Evolutionary conservation across 2,113 vertebrate species (phyloP), one percentile per base, ranked within the genome.

Genomic region (Hoplias malabaricus): DNA sequence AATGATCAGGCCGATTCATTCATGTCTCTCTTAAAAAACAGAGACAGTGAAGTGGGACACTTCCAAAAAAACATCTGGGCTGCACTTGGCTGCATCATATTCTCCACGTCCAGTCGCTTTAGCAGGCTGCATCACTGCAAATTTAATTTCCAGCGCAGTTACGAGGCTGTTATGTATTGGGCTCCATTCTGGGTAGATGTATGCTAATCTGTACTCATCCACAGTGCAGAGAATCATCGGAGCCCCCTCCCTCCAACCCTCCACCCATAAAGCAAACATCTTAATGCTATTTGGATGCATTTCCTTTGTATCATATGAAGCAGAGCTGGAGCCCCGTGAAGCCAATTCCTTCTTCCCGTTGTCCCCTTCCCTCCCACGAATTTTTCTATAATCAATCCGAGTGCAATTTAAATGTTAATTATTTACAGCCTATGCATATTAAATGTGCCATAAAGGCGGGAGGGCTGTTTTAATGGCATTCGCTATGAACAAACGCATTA

Each of bases 381-480:
- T 69, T 48, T 66, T 53, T 27, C 31, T 31, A 59, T 54, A 77
- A 74, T 75, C 70, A 68, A 40, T 74, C 53, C 13, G 3, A 71
- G 43, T 68, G 57, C 65, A 78, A 78, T 75, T 74, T 54, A 40
- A 72, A 54, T 27, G 4, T 78, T 43, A 75, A 75, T 73, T 78
- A 82, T 80, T 69, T 53, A 80, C 61, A 73, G 67, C 14, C 21
- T n/a, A 31, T 59, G 46, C 42, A 79, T 80, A 72, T 69, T 78
- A 75, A 79, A 75, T 75, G 43, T 50, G 50, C 56, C 13, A 21
- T 54, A 2, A 69, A n/a, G 42, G 43, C 19, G 19, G 7, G 12
- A 5, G 11, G 2, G 14, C 50, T 46, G 34, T 29, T 70, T 70
- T 69, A n/a, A 33, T 54, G 16, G 19, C 23, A 23, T 13, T 65